Evolutionary conservation across 2,888 invertebrate genomes (phyloP).

Genomic region (Sphaeridia pumilis): DNA sequence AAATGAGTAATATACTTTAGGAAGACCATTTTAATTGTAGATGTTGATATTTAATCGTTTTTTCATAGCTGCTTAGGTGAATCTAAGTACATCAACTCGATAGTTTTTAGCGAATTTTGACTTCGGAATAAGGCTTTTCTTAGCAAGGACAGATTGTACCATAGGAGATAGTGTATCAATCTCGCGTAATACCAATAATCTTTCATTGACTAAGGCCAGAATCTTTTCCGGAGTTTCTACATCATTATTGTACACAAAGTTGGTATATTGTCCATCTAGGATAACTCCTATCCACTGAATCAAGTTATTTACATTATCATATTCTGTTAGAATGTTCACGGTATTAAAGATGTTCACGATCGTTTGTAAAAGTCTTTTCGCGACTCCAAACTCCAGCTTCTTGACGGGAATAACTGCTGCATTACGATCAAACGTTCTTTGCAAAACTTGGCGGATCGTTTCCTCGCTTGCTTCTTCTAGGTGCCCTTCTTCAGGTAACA

Average conservation of each 20-base stretch:
- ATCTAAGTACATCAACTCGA: no score
- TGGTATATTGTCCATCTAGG: constrained; percentile 29
- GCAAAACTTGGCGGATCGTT: constrained; percentile 16
- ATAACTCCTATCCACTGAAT: constrained; percentile 27
- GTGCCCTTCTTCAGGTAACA: constrained; percentile 1
- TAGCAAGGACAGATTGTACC: no score
- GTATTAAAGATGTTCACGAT: constrained; percentile 3
- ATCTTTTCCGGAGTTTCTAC: constrained; percentile 18
- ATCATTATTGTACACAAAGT: constrained; percentile 27
- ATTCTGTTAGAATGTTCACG: background rate
- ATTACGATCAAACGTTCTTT: constrained; percentile 21
- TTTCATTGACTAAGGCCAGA: constrained; percentile 19
- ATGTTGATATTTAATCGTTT: no score
- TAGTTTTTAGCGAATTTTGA: no score
- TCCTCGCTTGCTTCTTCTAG: background rate
- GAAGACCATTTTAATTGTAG: no score
- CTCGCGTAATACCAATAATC: constrained; percentile 20
- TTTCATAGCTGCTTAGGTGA: no score
- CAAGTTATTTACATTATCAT: background rate
- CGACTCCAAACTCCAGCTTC: constrained; percentile 15
- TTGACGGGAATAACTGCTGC: constrained; percentile 17
- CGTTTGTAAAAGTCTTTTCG: constrained; percentile 2
- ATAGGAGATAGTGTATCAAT: constrained; percentile 26
- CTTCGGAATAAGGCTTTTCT: no score
- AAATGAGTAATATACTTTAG: no score